Evolutionary conservation across 2,797 vertebrate genomes (phyloP).

Genomic region (Intellagama lesueurii): DNA sequence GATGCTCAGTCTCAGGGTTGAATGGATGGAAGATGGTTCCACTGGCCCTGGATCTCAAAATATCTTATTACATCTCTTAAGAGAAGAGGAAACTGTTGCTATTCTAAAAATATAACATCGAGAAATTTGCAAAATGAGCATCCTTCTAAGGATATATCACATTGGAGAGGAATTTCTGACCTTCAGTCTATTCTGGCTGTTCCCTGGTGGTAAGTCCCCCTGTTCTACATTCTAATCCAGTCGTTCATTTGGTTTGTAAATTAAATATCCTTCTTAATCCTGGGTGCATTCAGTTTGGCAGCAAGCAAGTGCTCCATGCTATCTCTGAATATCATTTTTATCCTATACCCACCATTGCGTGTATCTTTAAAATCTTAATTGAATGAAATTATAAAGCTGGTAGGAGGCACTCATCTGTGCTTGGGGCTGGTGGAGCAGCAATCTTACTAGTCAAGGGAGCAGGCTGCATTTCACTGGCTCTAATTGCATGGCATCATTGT

Average conservation of each 20-base stretch:
- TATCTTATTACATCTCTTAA: background rate
- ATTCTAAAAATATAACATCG: background rate
- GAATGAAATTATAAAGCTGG: slow-evolving; percentile 28
- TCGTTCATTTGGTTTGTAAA: slow-evolving; percentile 15
- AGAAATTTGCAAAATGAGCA: background rate
- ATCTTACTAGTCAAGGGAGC: background rate
- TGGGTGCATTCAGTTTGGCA: background rate
- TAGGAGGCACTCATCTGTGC: slow-evolving; percentile 5
- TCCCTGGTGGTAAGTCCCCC: background rate
- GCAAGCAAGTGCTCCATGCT: background rate
- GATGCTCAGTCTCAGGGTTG: no score
- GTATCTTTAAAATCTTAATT: slow-evolving; percentile 37
- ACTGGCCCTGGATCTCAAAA: no score
- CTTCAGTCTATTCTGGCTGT: background rate
- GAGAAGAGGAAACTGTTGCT: background rate
- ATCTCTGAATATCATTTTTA: slow-evolving; percentile 10
- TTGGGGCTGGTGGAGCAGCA: background rate
- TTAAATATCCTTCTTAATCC: slow-evolving; percentile 5
- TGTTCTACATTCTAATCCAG: slow-evolving; percentile 11
- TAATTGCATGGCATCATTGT: slow-evolving; percentile 13
- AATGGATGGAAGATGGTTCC: no score
- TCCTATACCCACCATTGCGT: background rate
- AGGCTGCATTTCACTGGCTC: background rate
- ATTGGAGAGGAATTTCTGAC: background rate
- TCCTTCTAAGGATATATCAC: background rate